Base-by-base conservation (phyloP, 2,888 invertebrate genomes). In the Diaphora mendica region DNA sequence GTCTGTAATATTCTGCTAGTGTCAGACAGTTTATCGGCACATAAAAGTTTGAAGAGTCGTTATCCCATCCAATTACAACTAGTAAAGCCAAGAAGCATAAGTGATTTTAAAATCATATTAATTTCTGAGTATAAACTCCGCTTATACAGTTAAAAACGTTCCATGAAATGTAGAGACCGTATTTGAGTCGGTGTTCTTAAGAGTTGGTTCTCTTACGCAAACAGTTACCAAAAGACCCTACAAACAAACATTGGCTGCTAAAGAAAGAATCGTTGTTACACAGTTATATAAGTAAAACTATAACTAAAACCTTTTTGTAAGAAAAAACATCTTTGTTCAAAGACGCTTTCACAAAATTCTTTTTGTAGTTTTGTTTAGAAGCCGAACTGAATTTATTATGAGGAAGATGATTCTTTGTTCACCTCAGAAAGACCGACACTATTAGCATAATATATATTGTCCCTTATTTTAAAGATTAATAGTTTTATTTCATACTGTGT, bases 371-470 rank as follows among this genome's bases (percentile, higher is more conserved):
- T 79, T 78, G 79, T 81, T 77, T 79, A 81, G 79, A 76, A 82
- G 75, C 79, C 83, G 81, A 81, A 85, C 87, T 87, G 84, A 86
- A 86, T 88, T 83, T 84, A 74, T 82, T 80, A 81, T 83, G 77
- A 79, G 82, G 17, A 73, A 39, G 68, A 78, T 33, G 70, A 77
- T 81, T 84, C 81, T 85, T 88, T 86, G 84, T 85, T 71, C 68
- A 75, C 72, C 77, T 84, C 82, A 77, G 79, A 83, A 80, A 81
- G 79, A 77, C 82, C 83, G 83, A 78, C 79, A 77, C 75, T 81
- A 83, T 87, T 87, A 84, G 76, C 87, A 88, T 85, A 55, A 55
- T n/a, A 83, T 80, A 84, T 79, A 82, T 86, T 88, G 86, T 88
- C 82, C 81, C 71, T 76, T 80, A 71, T 77, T 81, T 77, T 51